phyloP scores from a whole-genome alignment of 1,140 invertebrate species.

The Grapholita molesta region DNA sequence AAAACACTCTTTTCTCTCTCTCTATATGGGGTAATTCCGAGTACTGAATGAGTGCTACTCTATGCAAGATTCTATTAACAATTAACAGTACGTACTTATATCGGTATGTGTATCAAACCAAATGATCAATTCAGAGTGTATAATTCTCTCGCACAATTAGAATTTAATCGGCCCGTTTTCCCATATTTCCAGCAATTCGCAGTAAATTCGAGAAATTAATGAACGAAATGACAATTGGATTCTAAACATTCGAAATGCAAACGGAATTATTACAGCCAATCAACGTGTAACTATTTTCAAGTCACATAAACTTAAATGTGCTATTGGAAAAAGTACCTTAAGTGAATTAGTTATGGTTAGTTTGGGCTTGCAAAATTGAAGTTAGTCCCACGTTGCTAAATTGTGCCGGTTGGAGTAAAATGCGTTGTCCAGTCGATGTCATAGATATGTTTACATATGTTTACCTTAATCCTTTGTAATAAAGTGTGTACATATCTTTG shows the following conservation, averaged over 20 bases:
- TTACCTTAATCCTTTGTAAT: too few species aligned
- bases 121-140: not conserved
- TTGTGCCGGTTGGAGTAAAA: not conserved
- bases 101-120: not conserved
- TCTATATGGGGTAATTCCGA: too few species aligned
- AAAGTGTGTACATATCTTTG: too few species aligned
- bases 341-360: not conserved
- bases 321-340: not conserved
- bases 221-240: not conserved
- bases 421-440: too few species aligned
- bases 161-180: not conserved
- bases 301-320: not conserved
- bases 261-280: not conserved
- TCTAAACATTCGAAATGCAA: not conserved
- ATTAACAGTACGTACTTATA: too few species aligned
- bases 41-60: too few species aligned
- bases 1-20: too few species aligned
- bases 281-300: not conserved
- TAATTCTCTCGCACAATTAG: not conserved
- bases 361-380: not conserved
- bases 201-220: not conserved
- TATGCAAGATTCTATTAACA: too few species aligned
- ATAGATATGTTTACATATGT: too few species aligned
- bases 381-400: too few species aligned
- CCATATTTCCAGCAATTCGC: not conserved